phyloP scores from a whole-genome alignment of 2,888 invertebrate species.

The Tiphia femorata region DNA sequence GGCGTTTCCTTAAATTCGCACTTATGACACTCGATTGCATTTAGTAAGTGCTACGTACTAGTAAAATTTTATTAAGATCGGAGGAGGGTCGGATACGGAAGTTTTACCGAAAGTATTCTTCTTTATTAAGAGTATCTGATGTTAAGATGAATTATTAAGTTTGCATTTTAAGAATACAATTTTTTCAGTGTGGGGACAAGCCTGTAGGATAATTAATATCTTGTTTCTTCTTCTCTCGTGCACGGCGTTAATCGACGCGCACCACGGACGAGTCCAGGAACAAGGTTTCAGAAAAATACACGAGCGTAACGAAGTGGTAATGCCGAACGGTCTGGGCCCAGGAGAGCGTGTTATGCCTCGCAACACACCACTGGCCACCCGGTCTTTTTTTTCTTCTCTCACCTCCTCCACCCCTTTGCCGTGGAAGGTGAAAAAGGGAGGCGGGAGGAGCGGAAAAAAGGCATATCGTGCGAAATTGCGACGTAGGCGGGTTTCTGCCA shows the following conservation, averaged over 20 bases:
- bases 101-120: no score
- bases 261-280: constrained; percentile 25
- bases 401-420: no score
- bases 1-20: no score
- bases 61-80: no score
- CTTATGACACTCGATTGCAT: no score
- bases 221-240: constrained; percentile 5
- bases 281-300: constrained; percentile 53
- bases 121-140: no score
- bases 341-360: constrained; percentile 59
- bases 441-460: constrained; percentile 40
- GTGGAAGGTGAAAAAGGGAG: constrained; percentile 30
- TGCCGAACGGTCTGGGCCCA: constrained; percentile 47
- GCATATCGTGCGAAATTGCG: constrained; percentile 56
- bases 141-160: no score
- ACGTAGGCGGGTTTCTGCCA: constrained; percentile 47
- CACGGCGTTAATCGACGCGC: constrained; percentile 16
- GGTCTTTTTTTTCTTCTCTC: constrained; percentile 53
- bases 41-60: no score
- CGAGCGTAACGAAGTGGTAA: constrained; percentile 60
- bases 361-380: constrained; percentile 60
- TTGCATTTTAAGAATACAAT: no score
- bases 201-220: no score
- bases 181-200: no score
- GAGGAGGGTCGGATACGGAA: no score